Base-by-base conservation (phyloP, 2,888 invertebrate species). In the Tetragnatha montana region DNA sequence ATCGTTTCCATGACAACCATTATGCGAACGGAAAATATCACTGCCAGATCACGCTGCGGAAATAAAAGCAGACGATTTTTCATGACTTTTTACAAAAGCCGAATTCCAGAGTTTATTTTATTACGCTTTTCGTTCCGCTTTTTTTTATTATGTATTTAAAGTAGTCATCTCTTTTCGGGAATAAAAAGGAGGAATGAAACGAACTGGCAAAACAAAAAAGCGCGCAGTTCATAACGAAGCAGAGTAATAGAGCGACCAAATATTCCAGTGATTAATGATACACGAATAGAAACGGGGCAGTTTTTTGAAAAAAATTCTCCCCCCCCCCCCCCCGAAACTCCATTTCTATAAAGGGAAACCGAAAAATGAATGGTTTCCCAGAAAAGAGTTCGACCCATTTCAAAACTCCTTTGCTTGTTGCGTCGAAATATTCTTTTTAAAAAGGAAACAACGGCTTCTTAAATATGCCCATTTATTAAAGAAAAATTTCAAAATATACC, bases 1-100 rank as follows among this genome's bases (percentile, higher is more conserved):
- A 82, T 47, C 68, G 88, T 88, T 83, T 49, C 88, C 73, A 88
- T 78, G 83, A 68, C 88, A 73, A 88, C 88, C 78, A 83, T 88
- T 83, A 88, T 88, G 82, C 88, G 83, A 79, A 88, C 35, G 68
- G 88, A 88, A 88, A 83, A 82, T 88, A 88, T 82, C 88, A 78
- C 79, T 88, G 78, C 71, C 88, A 78, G 82, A 88, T 88, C 88
- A 79, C 88, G 76, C 79, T 74, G 88, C 78, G 88, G 78, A 88
- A 88, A 88, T 88, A 79, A 78, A 79, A 83, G 79, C 69, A 47
- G 83, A 74, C 83, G 88, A 88, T 88, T 79, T 88, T 88, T 88
- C 88, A 88, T 88, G 81, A 68, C 88, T 83, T 83, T 81, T 87
- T 87, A 82, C 87, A 82, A 87, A 82, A 82, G 69, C 49, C 22